Conservation (phyloP, 30 jellyfish, hydroid and myxozoan species). For the Hydra vulgaris region DNA sequence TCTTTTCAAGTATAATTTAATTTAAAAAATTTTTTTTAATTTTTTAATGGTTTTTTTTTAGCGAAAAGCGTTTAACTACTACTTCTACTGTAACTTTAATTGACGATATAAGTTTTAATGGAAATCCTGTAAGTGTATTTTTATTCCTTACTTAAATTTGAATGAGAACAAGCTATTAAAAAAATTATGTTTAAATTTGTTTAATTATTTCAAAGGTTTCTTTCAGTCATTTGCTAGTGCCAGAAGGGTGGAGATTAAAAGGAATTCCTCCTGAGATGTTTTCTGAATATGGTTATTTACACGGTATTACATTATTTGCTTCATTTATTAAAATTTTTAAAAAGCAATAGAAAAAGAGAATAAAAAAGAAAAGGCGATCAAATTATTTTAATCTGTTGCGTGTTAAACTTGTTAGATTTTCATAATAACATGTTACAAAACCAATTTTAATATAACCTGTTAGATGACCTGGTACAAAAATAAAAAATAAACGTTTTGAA, state of each 20-base stretch:
- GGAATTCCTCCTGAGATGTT: not conserved
- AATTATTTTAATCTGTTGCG: no score
- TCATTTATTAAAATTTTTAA: not conserved
- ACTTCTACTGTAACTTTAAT: slow-evolving; percentile 19
- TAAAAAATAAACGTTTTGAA: no score
- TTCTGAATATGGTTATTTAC: not conserved
- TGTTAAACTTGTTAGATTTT: no score
- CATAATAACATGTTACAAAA: no score
- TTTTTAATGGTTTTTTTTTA: no score
- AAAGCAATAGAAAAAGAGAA: not conserved
- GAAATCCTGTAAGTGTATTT: slow-evolving; percentile 25
- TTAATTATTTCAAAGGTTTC: slow-evolving; percentile 39
- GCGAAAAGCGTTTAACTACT: slow-evolving; percentile 19
- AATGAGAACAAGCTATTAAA: not conserved
- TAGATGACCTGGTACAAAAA: no score
- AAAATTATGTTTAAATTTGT: no score
- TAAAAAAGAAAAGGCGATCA: not conserved
- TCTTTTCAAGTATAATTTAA: no score
- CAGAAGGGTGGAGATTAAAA: slow-evolving; percentile 29
- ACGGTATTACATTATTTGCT: not conserved
- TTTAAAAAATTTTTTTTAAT: no score
- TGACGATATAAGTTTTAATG: slow-evolving; percentile 58
- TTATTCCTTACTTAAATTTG: not conserved
- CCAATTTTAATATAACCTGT: no score
- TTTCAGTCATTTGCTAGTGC: slow-evolving; percentile 64